phyloP scores from a whole-genome alignment of 2,797 vertebrate genomes.

The Onychomys arenicola region DNA sequence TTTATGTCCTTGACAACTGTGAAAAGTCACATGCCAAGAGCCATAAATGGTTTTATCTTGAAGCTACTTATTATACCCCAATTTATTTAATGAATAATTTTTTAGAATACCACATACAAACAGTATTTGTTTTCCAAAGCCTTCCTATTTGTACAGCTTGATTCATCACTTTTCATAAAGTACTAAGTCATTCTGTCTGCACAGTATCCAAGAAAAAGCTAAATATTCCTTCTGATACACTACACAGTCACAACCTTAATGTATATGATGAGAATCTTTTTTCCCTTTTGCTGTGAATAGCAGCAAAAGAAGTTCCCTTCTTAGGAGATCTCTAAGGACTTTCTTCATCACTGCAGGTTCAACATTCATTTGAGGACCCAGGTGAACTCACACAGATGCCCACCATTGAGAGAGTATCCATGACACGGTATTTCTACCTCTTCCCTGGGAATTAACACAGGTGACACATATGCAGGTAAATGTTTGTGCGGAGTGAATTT shows the following conservation, averaged over 20 bases:
- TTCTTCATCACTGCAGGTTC: conserved; percentile 64
- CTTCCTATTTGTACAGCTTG: background rate
- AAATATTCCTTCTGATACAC: background rate
- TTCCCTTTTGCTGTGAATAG: background rate
- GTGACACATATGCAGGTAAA: background rate
- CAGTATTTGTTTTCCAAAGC: background rate
- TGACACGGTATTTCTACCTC: conserved; percentile 70
- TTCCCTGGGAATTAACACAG: conserved; percentile 66
- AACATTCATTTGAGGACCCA: conserved; percentile 63
- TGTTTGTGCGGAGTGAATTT: background rate
- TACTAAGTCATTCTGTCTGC: background rate
- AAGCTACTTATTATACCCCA: background rate
- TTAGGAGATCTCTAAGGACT: background rate
- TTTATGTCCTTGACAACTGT: background rate
- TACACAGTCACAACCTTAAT: background rate
- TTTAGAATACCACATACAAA: background rate
- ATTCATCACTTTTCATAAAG: background rate
- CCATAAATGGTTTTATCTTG: background rate
- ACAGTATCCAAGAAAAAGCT: background rate
- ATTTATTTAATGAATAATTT: background rate
- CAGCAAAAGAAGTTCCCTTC: background rate
- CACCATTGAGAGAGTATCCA: conserved; percentile 64
- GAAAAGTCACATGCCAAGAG: background rate
- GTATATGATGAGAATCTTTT: background rate
- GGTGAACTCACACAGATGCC: conserved; percentile 55